These are phyloP conservation scores for Illadopsis cleaveri DNA, from an alignment of 2,113 vertebrate genomes.

Conservation along the genomic window DNA sequence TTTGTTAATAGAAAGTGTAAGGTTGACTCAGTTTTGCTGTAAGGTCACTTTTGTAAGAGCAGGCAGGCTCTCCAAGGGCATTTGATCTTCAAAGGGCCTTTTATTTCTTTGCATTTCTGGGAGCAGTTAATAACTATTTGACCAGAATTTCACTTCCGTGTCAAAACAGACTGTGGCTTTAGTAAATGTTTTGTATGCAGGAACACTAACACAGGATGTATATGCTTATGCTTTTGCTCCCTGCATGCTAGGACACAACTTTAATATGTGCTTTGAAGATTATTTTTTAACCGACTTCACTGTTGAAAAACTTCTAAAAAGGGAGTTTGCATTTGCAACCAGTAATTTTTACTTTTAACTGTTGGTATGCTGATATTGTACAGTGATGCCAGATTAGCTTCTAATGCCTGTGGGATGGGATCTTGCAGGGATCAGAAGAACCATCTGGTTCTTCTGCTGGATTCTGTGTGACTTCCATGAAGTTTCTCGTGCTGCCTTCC, in stretches of 20 bases:
- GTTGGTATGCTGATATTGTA: not conserved
- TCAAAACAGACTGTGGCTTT: constrained; percentile 60
- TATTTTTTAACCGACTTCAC: not conserved
- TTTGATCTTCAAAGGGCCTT: constrained; percentile 24
- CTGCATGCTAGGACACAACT: not conserved
- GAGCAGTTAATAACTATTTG: constrained; percentile 25
- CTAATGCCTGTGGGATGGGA: not conserved
- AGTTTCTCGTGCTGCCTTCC: not conserved
- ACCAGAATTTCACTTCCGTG: constrained; percentile 45
- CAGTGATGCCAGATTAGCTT: not conserved
- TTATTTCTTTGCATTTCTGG: constrained; percentile 39
- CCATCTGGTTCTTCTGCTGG: not conserved
- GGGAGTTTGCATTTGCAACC: not conserved
- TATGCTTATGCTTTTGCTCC: constrained; percentile 13
- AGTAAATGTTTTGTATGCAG: constrained; percentile 42
- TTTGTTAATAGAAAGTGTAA: not conserved
- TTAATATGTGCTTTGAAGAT: constrained; percentile 44
- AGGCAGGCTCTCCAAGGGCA: not conserved
- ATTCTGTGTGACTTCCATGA: not conserved
- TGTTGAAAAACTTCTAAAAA: not conserved
- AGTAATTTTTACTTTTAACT: not conserved
- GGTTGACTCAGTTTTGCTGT: not conserved
- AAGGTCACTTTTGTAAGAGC: not conserved
- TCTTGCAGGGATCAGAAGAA: not conserved
- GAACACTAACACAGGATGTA: constrained; percentile 52